These are phyloP conservation scores for Asobara japonica DNA, from an alignment of 1,140 invertebrate genomes.

Conservation along the genomic window DNA sequence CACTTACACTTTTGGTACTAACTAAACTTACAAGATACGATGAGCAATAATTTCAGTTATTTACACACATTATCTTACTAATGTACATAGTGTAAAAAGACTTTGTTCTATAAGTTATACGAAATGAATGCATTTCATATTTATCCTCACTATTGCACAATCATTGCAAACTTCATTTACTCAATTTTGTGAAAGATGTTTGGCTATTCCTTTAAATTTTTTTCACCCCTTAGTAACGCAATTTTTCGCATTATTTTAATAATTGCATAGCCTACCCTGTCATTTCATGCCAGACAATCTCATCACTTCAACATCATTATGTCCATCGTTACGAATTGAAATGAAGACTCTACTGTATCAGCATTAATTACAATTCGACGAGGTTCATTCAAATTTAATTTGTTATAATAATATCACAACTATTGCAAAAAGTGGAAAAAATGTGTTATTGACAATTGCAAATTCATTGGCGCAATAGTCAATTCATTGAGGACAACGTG, in stretches of 20 bases:
- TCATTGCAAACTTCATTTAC: background rate
- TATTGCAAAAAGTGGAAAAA: background rate
- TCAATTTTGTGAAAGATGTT: background rate
- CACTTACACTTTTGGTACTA: conserved; percentile 61
- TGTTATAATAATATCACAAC: background rate
- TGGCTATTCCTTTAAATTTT: conserved; percentile 25
- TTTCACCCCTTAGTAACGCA: conserved; percentile 32
- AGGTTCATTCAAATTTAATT: background rate
- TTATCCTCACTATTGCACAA: conserved; percentile 10
- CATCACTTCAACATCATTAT: background rate
- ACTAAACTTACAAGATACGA: conserved; percentile 65
- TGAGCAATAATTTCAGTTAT: conserved; percentile 67
- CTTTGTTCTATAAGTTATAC: conserved; percentile 7
- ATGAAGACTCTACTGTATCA: background rate
- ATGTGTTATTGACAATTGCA: background rate
- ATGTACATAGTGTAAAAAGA: conserved; percentile 47
- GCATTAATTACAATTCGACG: background rate
- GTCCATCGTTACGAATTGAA: background rate
- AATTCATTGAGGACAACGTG: background rate
- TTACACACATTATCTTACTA: conserved; percentile 65
- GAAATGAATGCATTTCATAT: background rate
- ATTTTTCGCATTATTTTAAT: conserved; percentile 52
- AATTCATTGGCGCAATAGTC: conserved; percentile 1
- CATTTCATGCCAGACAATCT: conserved; percentile 27
- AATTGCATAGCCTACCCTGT: conserved; percentile 67